phyloP scores from a whole-genome alignment of 2,888 invertebrate species.

The Ptycholaimellus sp. region DNA sequence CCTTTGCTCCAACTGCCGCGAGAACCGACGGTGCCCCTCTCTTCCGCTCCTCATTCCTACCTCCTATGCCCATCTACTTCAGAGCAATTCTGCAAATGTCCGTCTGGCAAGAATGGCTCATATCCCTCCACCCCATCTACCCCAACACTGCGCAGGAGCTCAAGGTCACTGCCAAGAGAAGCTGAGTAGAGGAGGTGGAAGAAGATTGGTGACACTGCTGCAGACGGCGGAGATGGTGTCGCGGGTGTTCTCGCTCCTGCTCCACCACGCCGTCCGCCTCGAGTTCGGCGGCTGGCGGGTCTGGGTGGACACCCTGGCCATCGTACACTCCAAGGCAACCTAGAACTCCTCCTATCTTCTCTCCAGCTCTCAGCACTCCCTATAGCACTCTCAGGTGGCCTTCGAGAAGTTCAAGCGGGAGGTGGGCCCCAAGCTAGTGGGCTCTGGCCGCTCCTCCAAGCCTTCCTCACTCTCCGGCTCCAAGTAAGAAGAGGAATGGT shows the following conservation, averaged over 20 bases:
- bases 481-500: not conserved
- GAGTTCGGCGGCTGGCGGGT: constrained; percentile 99
- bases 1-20: constrained; percentile 80
- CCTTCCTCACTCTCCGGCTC: constrained; percentile 2
- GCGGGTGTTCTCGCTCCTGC: constrained; percentile 76
- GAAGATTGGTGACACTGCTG: constrained; percentile 32
- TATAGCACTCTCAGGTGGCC: constrained; percentile 44
- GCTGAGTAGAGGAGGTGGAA: not conserved
- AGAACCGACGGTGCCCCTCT: constrained; percentile 42
- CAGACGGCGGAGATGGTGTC: constrained; percentile 95
- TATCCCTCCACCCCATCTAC: constrained; percentile 78
- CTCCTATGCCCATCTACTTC: no score
- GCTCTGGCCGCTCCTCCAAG: constrained; percentile 22
- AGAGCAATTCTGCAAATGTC: constrained; percentile 92
- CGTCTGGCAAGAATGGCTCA: constrained; percentile 95
- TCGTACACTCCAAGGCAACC: constrained; percentile 83
- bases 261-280: constrained; percentile 94
- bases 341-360: not conserved
- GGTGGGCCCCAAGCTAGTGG: constrained; percentile 88
- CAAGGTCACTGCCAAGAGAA: not conserved
- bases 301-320: constrained; percentile 97
- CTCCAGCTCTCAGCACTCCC: not conserved
- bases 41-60: no score
- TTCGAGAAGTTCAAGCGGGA: constrained; percentile 93
- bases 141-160: constrained; percentile 38